Evolutionary conservation across 2,113 vertebrate species (phyloP).

Genomic region (Tyto alba): DNA sequence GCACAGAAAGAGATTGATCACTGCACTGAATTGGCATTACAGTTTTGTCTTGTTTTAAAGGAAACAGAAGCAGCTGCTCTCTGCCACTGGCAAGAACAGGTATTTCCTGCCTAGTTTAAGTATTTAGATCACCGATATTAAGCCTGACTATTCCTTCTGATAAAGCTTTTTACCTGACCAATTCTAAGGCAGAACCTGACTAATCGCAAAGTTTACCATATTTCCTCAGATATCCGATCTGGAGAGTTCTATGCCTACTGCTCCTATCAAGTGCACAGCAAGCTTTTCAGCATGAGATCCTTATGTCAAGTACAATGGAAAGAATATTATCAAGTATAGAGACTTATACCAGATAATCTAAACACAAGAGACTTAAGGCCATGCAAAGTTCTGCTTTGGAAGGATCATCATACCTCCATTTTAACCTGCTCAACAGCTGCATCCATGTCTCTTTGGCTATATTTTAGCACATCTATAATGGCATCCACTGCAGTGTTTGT

Average conservation of each 20-base stretch:
- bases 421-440: conserved; percentile 73
- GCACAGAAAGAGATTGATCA: background rate
- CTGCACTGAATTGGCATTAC: background rate
- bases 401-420: conserved; percentile 53
- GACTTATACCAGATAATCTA: background rate
- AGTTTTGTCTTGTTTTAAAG: background rate
- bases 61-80: background rate
- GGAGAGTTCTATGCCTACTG: background rate
- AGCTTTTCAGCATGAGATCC: background rate
- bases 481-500: conserved; percentile 62
- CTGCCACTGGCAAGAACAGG: background rate
- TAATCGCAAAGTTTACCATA: background rate
- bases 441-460: conserved; percentile 92
- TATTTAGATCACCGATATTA: background rate
- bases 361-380: background rate
- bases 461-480: conserved; percentile 87
- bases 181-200: background rate
- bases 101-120: background rate
- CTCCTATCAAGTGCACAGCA: background rate
- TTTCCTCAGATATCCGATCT: background rate
- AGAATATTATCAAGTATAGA: background rate
- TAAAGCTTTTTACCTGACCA: background rate
- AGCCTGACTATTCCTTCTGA: background rate
- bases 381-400: background rate
- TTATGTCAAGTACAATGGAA: background rate